Conservation (phyloP, 2,797 vertebrate genomes). For the Karalla daura region DNA sequence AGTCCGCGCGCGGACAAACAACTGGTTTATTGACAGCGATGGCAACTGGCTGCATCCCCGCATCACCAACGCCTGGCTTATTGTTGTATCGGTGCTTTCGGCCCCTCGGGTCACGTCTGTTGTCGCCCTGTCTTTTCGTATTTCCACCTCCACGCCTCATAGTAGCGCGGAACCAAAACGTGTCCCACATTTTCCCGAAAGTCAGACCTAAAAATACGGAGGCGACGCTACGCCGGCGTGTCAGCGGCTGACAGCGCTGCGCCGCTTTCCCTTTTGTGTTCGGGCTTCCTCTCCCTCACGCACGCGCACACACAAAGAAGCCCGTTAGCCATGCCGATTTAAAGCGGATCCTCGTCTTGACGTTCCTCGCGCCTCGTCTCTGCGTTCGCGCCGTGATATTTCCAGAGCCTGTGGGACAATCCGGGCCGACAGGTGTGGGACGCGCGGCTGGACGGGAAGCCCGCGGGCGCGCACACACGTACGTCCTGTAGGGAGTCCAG, state of each 20-base stretch:
- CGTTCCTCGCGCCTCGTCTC: constrained; percentile 12
- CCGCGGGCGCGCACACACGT: constrained; percentile 26
- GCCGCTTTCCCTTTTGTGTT: not conserved
- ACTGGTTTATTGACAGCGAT: not conserved
- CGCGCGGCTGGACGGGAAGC: constrained; percentile 25
- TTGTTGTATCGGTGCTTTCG: too few relatives aligned
- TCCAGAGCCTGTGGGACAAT: constrained; percentile 4
- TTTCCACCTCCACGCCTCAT: too few relatives aligned
- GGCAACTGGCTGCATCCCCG: too few relatives aligned
- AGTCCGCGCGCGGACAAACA: not conserved
- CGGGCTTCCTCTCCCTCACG: not conserved
- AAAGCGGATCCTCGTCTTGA: constrained; percentile 17
- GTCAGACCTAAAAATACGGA: not conserved
- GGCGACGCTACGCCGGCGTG: too few relatives aligned
- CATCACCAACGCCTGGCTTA: too few relatives aligned
- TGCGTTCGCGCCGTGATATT: not conserved
- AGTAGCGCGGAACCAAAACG: not conserved
- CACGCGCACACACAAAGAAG: constrained; percentile 22
- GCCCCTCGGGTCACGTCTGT: not conserved
- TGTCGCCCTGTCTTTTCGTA: not conserved
- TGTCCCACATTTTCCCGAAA: not conserved
- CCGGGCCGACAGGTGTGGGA: constrained; percentile 40
- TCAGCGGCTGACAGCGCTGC: not conserved
- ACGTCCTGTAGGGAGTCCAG: constrained; percentile 12
- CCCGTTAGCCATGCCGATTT: constrained; percentile 8